Base-by-base conservation (phyloP, 2,888 invertebrate species). In the Drosophila lacicola region DNA sequence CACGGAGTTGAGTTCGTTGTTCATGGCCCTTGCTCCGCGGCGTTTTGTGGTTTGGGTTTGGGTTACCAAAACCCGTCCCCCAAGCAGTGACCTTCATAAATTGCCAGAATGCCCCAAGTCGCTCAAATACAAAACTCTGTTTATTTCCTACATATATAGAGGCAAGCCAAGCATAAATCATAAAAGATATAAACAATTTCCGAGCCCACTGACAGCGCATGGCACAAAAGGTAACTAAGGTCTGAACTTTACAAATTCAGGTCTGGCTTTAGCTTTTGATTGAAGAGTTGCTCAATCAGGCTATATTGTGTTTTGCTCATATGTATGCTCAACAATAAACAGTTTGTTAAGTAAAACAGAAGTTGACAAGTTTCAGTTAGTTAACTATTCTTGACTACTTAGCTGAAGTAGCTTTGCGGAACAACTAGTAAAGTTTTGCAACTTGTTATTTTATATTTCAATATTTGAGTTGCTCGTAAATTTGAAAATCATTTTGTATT, bases 111-210 rank as follows among this genome's bases (percentile, higher is more conserved):
- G 33, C 46, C 50, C 37, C 21, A 41, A 56, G 21, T 42, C 41
- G 19, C 29, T 29, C 29, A 13, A 29, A 51, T 13, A 29, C 17
- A 17, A 41, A 19, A 46, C 55, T 41, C 14, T 54, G 50, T 17
- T 62, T 62, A 51, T 45, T 41, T 61, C 33, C 29, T 39, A 50
- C 19, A 54, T 49, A 60, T 29, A 60, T 34, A 62, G 55, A 39
- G 6, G 44, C 54, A 19, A 62, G 42, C 54, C 39, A 55, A 44
- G 51, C 62, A 75, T 84, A 82, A 84, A 84, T 84, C 82, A 84
- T 78, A 68, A 44, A 66, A 53, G 62, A 70, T 64, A 70, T 63
- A 68, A 78, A 71, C 71, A 66, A 70, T 75, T 72, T 62, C 46
- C 45, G 50, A 14, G 41, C 62, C 10, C 29, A 29, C 29, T 29